Evolutionary conservation across 1,140 invertebrate genomes (phyloP).

Genomic region (Diorhabda carinulata): DNA sequence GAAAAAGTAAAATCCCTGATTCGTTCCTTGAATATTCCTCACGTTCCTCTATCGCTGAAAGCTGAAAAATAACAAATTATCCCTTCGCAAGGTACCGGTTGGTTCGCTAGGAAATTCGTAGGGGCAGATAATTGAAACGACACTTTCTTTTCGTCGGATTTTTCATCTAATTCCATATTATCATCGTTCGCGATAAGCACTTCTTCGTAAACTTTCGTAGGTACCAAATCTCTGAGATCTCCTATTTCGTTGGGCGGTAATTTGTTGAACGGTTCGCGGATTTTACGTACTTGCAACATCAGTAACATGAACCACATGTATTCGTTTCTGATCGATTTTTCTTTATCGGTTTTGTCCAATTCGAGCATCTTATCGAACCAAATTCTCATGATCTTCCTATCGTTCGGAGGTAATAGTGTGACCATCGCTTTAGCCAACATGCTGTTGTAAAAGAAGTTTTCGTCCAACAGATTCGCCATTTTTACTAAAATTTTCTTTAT

Average conservation of each 20-base stretch:
- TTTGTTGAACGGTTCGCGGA: conserved; percentile 44
- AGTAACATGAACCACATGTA: conserved; percentile 49
- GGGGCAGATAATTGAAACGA: conserved; percentile 22
- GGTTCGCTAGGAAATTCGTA: conserved; percentile 28
- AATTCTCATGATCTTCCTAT: conserved; percentile 34
- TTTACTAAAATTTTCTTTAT: conserved; percentile 19
- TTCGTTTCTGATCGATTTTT: conserved; percentile 43
- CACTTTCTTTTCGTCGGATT: conserved; percentile 9
- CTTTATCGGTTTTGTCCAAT: conserved; percentile 32
- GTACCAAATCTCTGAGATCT: conserved; percentile 42
- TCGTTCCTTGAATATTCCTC: not conserved
- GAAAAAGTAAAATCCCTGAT: not conserved
- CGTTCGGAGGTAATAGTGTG: conserved; percentile 36
- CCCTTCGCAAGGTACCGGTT: conserved; percentile 33
- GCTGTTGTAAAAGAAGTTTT: conserved; percentile 45
- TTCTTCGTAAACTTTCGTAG: conserved; percentile 33
- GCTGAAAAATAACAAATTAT: conserved; percentile 36
- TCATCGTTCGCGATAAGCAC: conserved; percentile 30
- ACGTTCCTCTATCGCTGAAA: conserved; percentile 37
- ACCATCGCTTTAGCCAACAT: conserved; percentile 43
- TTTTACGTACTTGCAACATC: conserved; percentile 45
- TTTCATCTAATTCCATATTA: conserved; percentile 24
- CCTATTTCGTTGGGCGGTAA: conserved; percentile 39
- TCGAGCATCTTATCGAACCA: conserved; percentile 45
- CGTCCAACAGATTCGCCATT: conserved; percentile 27